phyloP scores from a whole-genome alignment of 1,140 invertebrate genomes.

The Bombus affinis region DNA sequence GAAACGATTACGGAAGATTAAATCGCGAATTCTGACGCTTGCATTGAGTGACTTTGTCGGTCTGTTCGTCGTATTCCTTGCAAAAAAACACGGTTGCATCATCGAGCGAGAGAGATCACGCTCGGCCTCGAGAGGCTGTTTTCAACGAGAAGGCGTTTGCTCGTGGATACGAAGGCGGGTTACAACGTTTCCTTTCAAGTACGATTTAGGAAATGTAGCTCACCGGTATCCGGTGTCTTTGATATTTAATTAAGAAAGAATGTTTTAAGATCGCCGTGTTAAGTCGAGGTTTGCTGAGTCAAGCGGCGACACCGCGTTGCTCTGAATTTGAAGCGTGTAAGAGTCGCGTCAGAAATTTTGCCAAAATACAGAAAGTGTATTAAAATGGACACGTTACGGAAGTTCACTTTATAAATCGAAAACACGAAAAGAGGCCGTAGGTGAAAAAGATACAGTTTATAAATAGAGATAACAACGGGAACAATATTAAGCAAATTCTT shows the following conservation, averaged over 20 bases:
- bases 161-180: background rate
- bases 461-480: no score
- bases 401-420: no score
- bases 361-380: background rate
- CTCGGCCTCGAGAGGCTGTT: constrained; percentile 24
- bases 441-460: no score
- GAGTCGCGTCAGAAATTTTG: background rate
- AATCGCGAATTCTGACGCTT: background rate
- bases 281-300: background rate
- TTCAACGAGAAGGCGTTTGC: constrained; percentile 1
- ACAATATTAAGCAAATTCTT: no score
- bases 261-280: background rate
- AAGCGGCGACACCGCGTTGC: background rate
- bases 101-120: background rate
- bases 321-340: background rate
- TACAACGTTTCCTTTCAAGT: constrained; percentile 18
- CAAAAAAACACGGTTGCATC: constrained; percentile 24
- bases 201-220: background rate
- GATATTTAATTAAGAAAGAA: background rate
- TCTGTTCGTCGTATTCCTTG: background rate
- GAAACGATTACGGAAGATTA: no score
- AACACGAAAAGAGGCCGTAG: no score
- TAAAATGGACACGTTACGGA: no score
- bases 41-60: constrained; percentile 17
- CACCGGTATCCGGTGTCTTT: background rate